These are phyloP conservation scores for Chironex yamaguchii DNA, from an alignment of 30 jellyfish, hydroid and myxozoan genomes.

Conservation along the genomic window DNA sequence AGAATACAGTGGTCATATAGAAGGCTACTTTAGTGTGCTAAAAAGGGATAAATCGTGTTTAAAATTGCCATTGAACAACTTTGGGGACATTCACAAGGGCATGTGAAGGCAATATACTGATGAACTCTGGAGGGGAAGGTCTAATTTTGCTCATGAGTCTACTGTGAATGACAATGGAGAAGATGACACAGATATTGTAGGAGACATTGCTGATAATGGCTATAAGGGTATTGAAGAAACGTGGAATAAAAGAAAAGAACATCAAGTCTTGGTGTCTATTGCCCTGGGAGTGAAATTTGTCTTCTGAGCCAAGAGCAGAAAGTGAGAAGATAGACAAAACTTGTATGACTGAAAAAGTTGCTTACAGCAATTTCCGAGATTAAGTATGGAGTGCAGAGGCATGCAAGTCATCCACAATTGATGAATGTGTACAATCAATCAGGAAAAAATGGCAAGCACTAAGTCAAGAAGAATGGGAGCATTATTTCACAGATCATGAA, in stretches of 20 bases:
- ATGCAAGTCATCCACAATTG: background rate
- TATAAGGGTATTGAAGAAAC: background rate
- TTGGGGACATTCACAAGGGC: constrained; percentile 1
- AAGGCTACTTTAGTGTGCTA: background rate
- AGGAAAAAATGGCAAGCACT: background rate
- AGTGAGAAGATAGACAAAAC: background rate
- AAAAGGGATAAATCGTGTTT: background rate
- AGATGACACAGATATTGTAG: background rate
- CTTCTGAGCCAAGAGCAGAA: background rate
- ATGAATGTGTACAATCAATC: background rate
- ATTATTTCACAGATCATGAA: background rate
- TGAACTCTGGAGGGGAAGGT: constrained; percentile 3
- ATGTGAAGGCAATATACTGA: constrained; percentile 1
- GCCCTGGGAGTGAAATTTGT: background rate
- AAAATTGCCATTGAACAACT: background rate
- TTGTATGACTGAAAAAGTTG: background rate
- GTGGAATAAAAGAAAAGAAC: background rate
- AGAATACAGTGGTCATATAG: constrained; percentile 1
- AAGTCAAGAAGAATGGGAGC: background rate
- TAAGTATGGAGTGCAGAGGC: background rate
- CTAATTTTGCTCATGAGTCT: background rate
- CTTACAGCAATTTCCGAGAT: background rate
- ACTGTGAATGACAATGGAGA: background rate
- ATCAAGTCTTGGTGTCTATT: background rate
- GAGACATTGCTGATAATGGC: background rate